Percentiles rank a stretch among this genome's conserved stretches.
Conservation (phyloP, 1,140 invertebrate species). For the Drosophila navojoa region DNA sequence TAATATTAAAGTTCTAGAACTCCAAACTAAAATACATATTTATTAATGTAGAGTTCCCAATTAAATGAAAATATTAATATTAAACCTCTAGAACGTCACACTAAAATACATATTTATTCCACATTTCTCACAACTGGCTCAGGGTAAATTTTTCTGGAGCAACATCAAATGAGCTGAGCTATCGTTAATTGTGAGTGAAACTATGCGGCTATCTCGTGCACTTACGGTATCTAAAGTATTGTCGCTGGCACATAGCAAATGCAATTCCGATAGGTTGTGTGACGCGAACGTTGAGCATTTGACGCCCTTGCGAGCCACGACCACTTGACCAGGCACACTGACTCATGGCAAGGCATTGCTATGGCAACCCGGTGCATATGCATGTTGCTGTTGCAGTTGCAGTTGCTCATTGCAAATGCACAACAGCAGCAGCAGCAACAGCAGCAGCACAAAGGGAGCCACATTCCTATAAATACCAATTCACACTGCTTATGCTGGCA, state of each 20-base stretch:
- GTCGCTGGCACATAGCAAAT: constrained; percentile 1
- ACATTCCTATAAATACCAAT: constrained; percentile 80
- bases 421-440: constrained; percentile 21
- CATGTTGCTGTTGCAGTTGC: no score
- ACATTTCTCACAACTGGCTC: no score
- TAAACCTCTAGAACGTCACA: no score
- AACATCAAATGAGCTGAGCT: no score
- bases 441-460: constrained; percentile 38
- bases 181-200: background rate
- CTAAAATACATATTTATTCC: no score
- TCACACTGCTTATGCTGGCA: constrained; percentile 66
- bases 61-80: no score
- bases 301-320: constrained; percentile 14
- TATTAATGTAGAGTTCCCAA: no score
- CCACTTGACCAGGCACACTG: constrained; percentile 14
- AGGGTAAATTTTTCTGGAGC: no score
- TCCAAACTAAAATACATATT: no score
- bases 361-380: no score
- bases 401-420: constrained; percentile 67
- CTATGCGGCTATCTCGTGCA: background rate
- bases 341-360: background rate
- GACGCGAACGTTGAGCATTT: background rate
- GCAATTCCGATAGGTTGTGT: constrained; percentile 16
- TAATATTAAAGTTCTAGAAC: no score
- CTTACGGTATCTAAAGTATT: background rate